Evolutionary conservation across 2,797 vertebrate species (phyloP), one percentile per base, ranked within the genome.

Genomic region (Iguana delicatissima): DNA sequence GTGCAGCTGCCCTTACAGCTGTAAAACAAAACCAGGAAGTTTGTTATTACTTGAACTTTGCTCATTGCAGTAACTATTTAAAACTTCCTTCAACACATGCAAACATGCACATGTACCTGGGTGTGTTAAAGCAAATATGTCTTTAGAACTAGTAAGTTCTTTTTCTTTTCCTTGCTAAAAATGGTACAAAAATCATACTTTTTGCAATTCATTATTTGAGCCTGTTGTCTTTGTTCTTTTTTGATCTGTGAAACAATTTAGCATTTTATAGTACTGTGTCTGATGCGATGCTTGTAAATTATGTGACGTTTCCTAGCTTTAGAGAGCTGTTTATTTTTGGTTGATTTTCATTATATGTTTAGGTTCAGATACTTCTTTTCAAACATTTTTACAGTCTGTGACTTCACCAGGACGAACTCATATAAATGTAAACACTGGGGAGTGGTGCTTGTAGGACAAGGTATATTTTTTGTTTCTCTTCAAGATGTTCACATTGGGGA

Each of bases 21-120:
- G 81, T 85, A 69, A 55, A 0, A 0, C 89, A 1, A 24, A 96
- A 94, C 92, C 92, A 93, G 95, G 92, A 92, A 93, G 88, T 95
- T 91, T 95, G 91, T 92, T 94, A 87, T 77, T 93, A 69, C 0
- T 4, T 95, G 97, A 97, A 97, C 97, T 98, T 97, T 98, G 97
- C 93, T 95, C 97, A 0, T 73, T 84, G 92, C 12, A 88, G 46
- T 91, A 84, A 93, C 94, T 93, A 93, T 87, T 96, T 94, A 67
- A 87, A 83, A 55, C 93, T 95, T 67, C 85, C 84, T 81, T 82
- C 91, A 93, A 92, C 87, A 87, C 92, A 92, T 91, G 91, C 91
- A 81, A 1, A 1, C 2, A 42, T 7, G 52, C 0, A 32, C 38
- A 74, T 89, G 76, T 72, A 84, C 38, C 89, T 91, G 96, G 93